Conservation (phyloP, 2,113 vertebrate species). For the Coreoperca whiteheadi region DNA sequence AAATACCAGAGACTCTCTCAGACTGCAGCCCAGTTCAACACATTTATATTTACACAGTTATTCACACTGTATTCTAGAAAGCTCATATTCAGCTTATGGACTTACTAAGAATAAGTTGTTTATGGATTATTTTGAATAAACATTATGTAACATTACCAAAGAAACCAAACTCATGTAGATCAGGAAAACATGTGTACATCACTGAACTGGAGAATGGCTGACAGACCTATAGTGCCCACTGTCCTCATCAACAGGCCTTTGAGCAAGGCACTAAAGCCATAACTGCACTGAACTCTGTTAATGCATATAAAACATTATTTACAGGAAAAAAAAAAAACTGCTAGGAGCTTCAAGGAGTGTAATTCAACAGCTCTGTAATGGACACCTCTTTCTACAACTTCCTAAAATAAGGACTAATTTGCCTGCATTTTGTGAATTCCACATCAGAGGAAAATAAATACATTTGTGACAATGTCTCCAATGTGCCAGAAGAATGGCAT, state of each 20-base stretch:
- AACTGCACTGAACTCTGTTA: not conserved
- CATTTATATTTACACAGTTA: conserved; percentile 4
- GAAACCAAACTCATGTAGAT: not conserved
- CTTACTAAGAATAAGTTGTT: not conserved
- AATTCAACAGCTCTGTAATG: not conserved
- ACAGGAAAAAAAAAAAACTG: not conserved
- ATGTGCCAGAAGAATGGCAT: conserved; percentile 17
- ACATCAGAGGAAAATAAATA: conserved; percentile 5
- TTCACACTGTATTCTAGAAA: not conserved
- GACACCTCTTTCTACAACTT: not conserved
- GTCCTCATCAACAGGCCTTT: not conserved
- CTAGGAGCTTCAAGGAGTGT: not conserved
- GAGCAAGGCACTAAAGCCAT: not conserved
- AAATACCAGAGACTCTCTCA: conserved; percentile 68
- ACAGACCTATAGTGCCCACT: not conserved
- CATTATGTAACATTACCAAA: not conserved
- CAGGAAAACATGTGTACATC: not conserved
- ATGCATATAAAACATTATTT: not conserved
- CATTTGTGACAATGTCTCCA: conserved; percentile 16
- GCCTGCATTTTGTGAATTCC: not conserved
- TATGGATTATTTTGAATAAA: not conserved
- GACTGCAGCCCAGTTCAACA: conserved; percentile 19
- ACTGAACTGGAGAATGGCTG: not conserved
- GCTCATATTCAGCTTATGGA: not conserved
- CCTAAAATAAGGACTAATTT: not conserved